These are phyloP conservation scores for Orchesellides sinensis DNA, from an alignment of 2,888 invertebrate species.

Conservation along the genomic window DNA sequence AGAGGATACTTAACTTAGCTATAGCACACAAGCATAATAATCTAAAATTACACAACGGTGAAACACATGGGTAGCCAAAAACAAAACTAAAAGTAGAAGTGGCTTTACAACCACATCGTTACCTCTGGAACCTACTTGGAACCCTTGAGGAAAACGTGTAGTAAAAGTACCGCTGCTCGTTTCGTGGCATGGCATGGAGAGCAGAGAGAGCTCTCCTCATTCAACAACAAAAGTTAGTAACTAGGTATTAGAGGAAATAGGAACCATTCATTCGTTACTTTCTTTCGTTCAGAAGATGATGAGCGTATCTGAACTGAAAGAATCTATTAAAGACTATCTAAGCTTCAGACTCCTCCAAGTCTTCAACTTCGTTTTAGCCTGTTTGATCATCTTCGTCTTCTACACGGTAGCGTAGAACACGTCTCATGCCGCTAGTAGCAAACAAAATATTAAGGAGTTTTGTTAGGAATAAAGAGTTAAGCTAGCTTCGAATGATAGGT, in stretches of 20 bases:
- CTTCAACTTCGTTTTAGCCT: slow-evolving; percentile 31
- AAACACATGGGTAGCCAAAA: slow-evolving; percentile 12
- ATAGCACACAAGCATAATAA: slow-evolving; percentile 18
- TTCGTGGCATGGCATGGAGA: neutral
- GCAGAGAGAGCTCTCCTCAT: neutral
- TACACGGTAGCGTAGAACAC: slow-evolving; percentile 1
- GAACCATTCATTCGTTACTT: slow-evolving; percentile 39
- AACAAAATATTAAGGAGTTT: neutral
- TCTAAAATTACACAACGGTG: slow-evolving; percentile 22
- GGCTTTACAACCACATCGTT: slow-evolving; percentile 11
- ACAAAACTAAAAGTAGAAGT: slow-evolving; percentile 22
- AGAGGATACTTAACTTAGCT: slow-evolving; percentile 13
- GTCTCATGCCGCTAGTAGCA: too few relatives aligned
- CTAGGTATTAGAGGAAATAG: slow-evolving; percentile 42
- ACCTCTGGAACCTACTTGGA: slow-evolving; percentile 7
- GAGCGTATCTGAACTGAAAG: slow-evolving; percentile 47
- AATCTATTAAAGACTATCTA: slow-evolving; percentile 38
- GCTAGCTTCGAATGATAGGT: slow-evolving; percentile 41
- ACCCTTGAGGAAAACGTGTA: slow-evolving; percentile 24
- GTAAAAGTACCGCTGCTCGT: neutral
- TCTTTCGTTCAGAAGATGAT: slow-evolving; percentile 10
- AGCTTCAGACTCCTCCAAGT: slow-evolving; percentile 18
- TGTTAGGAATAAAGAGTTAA: slow-evolving; percentile 23
- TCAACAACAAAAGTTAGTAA: slow-evolving; percentile 33
- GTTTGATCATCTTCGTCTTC: slow-evolving; percentile 43